Evolutionary conservation across 1,140 invertebrate species (phyloP).

Genomic region (Periplaneta americana): DNA sequence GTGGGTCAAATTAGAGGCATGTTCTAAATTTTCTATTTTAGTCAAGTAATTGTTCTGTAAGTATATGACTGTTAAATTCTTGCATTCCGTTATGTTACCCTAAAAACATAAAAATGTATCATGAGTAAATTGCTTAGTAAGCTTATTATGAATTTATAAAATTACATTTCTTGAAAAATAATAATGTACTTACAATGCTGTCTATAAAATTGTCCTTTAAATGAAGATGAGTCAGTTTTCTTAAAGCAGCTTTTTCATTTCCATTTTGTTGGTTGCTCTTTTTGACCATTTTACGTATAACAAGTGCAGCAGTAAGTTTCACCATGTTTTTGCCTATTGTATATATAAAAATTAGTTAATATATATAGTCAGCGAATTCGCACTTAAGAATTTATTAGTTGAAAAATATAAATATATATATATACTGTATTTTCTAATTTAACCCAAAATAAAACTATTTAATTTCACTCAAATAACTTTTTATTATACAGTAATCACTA

Average conservation of each 20-base stretch:
- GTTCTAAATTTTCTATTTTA: constrained; percentile 10
- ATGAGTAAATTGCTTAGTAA: not conserved
- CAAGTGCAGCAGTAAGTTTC: not conserved
- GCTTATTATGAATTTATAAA: not conserved
- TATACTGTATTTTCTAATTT: not conserved
- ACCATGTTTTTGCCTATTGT: not conserved
- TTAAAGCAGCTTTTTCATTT: not conserved
- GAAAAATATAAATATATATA: too few relatives aligned
- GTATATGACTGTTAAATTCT: constrained; percentile 15
- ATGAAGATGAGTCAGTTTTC: constrained; percentile 1
- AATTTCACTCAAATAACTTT: not conserved
- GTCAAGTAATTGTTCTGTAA: constrained; percentile 13
- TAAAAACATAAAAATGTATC: not conserved
- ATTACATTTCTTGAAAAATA: not conserved
- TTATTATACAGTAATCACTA: too few relatives aligned
- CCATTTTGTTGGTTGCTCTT: not conserved
- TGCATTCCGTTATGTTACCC: constrained; percentile 13
- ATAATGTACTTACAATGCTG: not conserved
- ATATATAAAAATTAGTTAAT: not conserved
- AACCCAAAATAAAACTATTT: not conserved
- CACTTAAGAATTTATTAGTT: not conserved
- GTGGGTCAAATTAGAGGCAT: constrained; percentile 10
- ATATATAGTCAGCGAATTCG: not conserved
- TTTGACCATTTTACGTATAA: not conserved
- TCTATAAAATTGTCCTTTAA: not conserved